Evolutionary conservation across 1,140 invertebrate species (phyloP).

Genomic region (Aphis gossypii): DNA sequence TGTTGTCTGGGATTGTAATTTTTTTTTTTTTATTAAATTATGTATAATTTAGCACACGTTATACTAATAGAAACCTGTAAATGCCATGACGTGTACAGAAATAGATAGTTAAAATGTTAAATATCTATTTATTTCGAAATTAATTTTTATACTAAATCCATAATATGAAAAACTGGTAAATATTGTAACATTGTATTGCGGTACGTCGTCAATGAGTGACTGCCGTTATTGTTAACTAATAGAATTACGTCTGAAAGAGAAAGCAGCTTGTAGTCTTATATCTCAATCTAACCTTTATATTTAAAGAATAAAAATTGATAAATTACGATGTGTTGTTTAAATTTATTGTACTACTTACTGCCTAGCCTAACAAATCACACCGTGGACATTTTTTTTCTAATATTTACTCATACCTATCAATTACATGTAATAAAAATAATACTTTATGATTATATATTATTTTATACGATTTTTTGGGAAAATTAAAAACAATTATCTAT

Average conservation of each 20-base stretch:
- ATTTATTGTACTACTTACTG: background rate
- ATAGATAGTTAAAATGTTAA: background rate
- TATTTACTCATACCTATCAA: background rate
- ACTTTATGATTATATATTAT: background rate
- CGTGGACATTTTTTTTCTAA: background rate
- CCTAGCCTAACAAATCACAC: background rate
- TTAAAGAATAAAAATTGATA: background rate
- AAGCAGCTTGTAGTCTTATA: background rate
- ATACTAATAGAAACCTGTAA: background rate
- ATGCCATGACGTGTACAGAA: background rate
- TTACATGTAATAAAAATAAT: background rate
- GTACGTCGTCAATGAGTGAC: background rate
- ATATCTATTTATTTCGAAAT: slow-evolving; percentile 10
- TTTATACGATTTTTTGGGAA: background rate
- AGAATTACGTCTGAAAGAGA: slow-evolving; percentile 15
- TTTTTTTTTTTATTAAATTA: background rate
- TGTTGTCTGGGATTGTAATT: background rate
- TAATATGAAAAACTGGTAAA: background rate
- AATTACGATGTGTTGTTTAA: background rate
- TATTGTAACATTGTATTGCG: background rate
- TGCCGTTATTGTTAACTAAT: background rate
- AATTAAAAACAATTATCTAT: background rate
- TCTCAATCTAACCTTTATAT: slow-evolving; percentile 1
- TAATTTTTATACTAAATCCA: background rate
- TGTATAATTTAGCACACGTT: background rate